Base-by-base conservation (phyloP, 2,113 vertebrate genomes). In the Xiphorhynchus elegans region DNA sequence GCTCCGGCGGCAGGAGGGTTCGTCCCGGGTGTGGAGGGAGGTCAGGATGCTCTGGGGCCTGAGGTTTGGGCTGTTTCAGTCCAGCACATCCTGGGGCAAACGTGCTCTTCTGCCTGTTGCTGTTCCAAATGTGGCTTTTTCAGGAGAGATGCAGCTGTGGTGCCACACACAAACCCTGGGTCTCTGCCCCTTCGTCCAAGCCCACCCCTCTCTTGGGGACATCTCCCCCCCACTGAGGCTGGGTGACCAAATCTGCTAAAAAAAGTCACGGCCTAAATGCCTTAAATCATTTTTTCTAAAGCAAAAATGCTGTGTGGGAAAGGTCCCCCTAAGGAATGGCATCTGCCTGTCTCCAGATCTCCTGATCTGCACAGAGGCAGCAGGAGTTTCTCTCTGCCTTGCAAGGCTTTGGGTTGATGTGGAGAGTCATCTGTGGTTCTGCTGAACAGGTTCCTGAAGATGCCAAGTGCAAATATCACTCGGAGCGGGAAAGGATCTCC, bases 101-200 rank as follows among this genome's bases (percentile, higher is more conserved):
- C 0, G 0, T 0, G 0, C 37, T 67, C 11, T 31, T 52, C 35
- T 64, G 83, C 53, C 87, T 16, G 31, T 18, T 7, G 23, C 18
- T 28, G 40, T 60, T 83, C 50, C n/a, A 37, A 35, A 55, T 1
- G 1, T 20, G 1, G 17, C 18, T 39, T 37, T 73, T 74, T 35
- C 29, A 25, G 83, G 67, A 77, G 20, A 67, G 56, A 8, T 58
- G 64, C 56, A 37, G 26, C 39, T 60, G 58, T 17, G 84, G 44
- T 73, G 55, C 9, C 28, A 28, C 42, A 46, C 19, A 6, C 40
- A 26, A 68, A 33, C 40, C 24, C 66, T 4, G 0, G n/a, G 28
- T 26, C 31, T 64, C 39, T 79, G 35, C 53, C 52, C 88, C 63
- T 70, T 56, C 14, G 2, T n/a, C 62, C 62, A 26, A 82, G 44